Evolutionary conservation across 2,888 invertebrate genomes (phyloP).

Genomic region (Blastobasis lacticolella): DNA sequence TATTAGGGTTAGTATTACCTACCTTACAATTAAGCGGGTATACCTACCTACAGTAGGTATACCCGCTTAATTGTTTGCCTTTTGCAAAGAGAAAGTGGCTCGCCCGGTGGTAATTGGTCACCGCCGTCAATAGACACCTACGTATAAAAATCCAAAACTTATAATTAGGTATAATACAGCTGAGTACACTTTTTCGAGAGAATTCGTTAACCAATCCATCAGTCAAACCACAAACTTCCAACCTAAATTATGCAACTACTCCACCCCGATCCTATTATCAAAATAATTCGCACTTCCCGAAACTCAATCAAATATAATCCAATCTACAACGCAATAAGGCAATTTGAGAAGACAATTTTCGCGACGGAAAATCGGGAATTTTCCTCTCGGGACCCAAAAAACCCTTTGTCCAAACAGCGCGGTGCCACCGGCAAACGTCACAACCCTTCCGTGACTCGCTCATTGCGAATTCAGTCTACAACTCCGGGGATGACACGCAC

Average conservation of each 20-base stretch:
- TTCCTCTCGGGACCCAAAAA: conserved; percentile 39
- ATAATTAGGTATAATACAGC: too few species aligned
- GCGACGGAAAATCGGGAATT: conserved; percentile 36
- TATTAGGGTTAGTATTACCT: too few species aligned
- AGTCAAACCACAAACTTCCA: not conserved
- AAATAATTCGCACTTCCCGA: conserved; percentile 21
- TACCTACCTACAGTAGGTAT: too few species aligned
- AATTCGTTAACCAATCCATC: too few species aligned
- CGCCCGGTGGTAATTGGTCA: too few species aligned
- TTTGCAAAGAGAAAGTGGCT: too few species aligned
- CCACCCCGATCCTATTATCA: conserved; percentile 14
- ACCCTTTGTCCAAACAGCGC: conserved; percentile 64
- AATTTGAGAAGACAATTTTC: conserved; percentile 26
- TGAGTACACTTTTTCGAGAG: too few species aligned
- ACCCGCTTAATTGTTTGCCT: too few species aligned
- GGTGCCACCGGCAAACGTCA: conserved; percentile 57
- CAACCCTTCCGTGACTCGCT: conserved; percentile 58
- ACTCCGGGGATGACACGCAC: conserved; percentile 24
- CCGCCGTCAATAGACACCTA: too few species aligned
- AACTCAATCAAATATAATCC: conserved; percentile 50
- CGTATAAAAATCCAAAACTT: too few species aligned
- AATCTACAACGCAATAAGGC: conserved; percentile 40
- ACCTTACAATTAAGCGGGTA: too few species aligned
- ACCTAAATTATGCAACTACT: not conserved
- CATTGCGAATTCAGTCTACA: conserved; percentile 54